Percentiles rank a stretch among this genome's conserved stretches.
phyloP scores from a whole-genome alignment of 2,797 vertebrate genomes.

The Enteromius afrohamiltoni region DNA sequence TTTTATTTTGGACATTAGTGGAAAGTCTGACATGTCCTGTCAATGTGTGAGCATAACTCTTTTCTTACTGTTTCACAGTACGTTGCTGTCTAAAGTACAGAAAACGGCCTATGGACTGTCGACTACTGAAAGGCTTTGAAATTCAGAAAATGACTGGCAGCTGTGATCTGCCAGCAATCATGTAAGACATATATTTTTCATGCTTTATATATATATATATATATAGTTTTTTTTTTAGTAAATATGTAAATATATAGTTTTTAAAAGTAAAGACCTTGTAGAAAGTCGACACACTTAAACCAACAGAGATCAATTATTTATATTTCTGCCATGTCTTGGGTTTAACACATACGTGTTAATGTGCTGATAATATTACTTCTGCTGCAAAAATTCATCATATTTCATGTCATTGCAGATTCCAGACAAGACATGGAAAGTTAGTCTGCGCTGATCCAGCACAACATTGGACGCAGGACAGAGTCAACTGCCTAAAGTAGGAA shows the following conservation, averaged over 20 bases:
- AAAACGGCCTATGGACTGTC: constrained; percentile 14
- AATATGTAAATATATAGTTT: too few relatives aligned
- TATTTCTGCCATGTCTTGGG: background rate
- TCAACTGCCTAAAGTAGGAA: constrained; percentile 68
- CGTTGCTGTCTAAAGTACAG: constrained; percentile 72
- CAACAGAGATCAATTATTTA: background rate
- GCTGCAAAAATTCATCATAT: background rate
- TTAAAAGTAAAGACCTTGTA: too few relatives aligned
- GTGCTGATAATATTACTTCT: background rate
- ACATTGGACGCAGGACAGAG: constrained; percentile 41
- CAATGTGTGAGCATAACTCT: background rate
- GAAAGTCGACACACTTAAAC: too few relatives aligned
- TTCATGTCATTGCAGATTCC: constrained; percentile 67
- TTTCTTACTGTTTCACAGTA: constrained; percentile 49
- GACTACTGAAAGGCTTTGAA: constrained; percentile 61
- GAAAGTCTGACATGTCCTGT: background rate
- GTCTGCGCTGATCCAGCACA: constrained; percentile 69
- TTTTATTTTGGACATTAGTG: background rate
- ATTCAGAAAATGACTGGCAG: constrained; percentile 64
- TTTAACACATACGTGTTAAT: background rate
- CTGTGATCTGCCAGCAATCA: constrained; percentile 74
- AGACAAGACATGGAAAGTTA: constrained; percentile 38
- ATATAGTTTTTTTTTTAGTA: too few relatives aligned
- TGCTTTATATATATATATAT: too few relatives aligned
- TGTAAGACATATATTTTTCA: constrained; percentile 68